Base-by-base conservation (phyloP, 2,113 vertebrate species). In the Piaya cayana region DNA sequence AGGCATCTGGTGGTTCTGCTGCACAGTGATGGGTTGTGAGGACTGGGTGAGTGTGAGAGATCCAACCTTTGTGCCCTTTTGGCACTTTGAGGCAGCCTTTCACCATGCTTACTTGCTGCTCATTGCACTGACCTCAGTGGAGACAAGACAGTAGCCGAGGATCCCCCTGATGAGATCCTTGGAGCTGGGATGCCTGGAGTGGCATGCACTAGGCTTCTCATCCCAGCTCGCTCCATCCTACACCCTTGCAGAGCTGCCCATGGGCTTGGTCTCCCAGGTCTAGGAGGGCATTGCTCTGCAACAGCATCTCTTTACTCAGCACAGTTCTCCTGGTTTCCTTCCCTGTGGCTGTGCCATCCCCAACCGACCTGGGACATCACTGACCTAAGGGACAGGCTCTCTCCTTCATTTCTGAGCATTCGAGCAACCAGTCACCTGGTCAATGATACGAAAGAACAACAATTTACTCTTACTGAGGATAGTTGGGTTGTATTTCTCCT, bases 181-280 rank as follows among this genome's bases (percentile, higher is more conserved):
- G 64, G 39, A 42, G 64, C 17, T 50, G 64, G 14, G 71, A 30
- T 55, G 22, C 32, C 49, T 37, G 53, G 58, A 78, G 15, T 11
- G 17, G 50, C 8, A 25, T 52, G 36, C 27, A 23, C 36, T 58
- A 32, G n/a, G 50, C 36, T 70, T 30, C 15, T 76, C 52, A 26
- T 19, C 45, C 70, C 1, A 0, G 8, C 16, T 71, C 1, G 0
- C 69, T 70, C 43, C 52, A 53, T 47, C 64, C 7, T 59, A 25
- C 9, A n/a, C 10, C 18, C 34, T 39, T 1, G 0, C 18, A n/a
- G 62, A 68, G 60, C 37, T 68, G 60, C 77, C 60, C 49, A 3
- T 4, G 15, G 42, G 68, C n/a, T 70, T 1, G 0, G 3, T 59
- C 60, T 64, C 36, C 25, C 22, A 14, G 43, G 12, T 70, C 17